Evolutionary conservation across 2,888 invertebrate genomes (phyloP), one percentile per base, ranked within the genome.

Genomic region (Parnassius glacialis): DNA sequence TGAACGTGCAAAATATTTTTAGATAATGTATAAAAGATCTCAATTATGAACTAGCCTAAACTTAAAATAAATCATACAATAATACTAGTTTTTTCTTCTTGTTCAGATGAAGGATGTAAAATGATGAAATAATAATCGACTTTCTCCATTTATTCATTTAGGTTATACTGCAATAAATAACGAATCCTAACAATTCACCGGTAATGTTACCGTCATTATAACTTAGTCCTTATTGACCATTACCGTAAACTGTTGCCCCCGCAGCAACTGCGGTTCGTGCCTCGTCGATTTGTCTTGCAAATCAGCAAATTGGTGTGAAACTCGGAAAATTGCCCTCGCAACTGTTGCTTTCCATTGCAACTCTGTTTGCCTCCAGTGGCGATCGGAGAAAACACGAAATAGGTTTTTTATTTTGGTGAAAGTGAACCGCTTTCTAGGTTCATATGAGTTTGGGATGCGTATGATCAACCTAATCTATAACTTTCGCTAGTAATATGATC

Each of bases 241-340:
- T 61, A 57, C 52, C n/a, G 16, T 52, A 61, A 57, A 52, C 52
- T 47, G 52, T 34, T 61, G 3, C 42, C 45, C 61, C 61, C 42
- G 34, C n/a, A 52, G 61, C 56, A 11, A 54, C 12, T 43, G 63
- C 57, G 71, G 67, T 64, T 68, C 73, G 68, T 72, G 76, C 68
- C 72, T 67, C 69, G 67, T 65, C 73, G 68, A 78, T 80, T 81
- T 80, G 79, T 81, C 78, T 75, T 75, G 73, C 75, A 73, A 78
- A 82, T 80, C 73, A 66, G 76, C 77, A 80, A 80, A 84, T 80
- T 75, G 78, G 76, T 80, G 82, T 80, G 82, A 83, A 85, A 79
- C 78, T 71, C 72, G 51, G 74, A 70, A 75, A 78, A 72, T 74
- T 68, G 68, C 68, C 52, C 66, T 61, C 65, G 66, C 57, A 51